These are phyloP conservation scores for Euclidia mi DNA, from an alignment of 2,888 invertebrate species.

Conservation along the genomic window DNA sequence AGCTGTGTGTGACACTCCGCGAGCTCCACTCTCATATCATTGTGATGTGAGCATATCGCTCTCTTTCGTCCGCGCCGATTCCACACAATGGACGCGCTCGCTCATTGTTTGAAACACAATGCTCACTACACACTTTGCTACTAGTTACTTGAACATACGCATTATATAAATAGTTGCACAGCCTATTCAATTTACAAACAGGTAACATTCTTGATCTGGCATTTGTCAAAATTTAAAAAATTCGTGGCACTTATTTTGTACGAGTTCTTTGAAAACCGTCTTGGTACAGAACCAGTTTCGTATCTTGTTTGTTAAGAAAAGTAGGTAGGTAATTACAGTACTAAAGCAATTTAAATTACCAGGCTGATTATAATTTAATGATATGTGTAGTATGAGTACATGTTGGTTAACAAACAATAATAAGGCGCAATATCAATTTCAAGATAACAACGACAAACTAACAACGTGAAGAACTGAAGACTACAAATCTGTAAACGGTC, in stretches of 20 bases:
- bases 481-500: not conserved
- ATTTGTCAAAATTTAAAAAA: conserved; percentile 11
- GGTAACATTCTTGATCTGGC: conserved; percentile 19
- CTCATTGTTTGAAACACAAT: conserved; percentile 80
- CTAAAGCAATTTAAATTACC: conserved; percentile 20
- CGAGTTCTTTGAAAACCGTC: not conserved
- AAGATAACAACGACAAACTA: conserved; percentile 32
- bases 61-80: conserved; percentile 74
- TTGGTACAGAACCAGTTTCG: conserved; percentile 8
- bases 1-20: conserved; percentile 76
- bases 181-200: conserved; percentile 34
- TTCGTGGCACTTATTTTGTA: not conserved
- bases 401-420: conserved; percentile 26
- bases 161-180: conserved; percentile 45
- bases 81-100: conserved; percentile 73
- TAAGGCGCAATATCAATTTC: conserved; percentile 40
- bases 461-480: too few species aligned
- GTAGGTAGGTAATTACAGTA: not conserved
- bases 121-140: conserved; percentile 57
- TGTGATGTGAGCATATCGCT: conserved; percentile 67
- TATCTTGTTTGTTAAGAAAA: conserved; percentile 10
- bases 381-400: conserved; percentile 11
- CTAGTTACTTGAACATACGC: conserved; percentile 47
- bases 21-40: conserved; percentile 54
- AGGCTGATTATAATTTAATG: conserved; percentile 18